Conservation (phyloP, 2,888 invertebrate genomes). For the Chelonus formosanus region DNA sequence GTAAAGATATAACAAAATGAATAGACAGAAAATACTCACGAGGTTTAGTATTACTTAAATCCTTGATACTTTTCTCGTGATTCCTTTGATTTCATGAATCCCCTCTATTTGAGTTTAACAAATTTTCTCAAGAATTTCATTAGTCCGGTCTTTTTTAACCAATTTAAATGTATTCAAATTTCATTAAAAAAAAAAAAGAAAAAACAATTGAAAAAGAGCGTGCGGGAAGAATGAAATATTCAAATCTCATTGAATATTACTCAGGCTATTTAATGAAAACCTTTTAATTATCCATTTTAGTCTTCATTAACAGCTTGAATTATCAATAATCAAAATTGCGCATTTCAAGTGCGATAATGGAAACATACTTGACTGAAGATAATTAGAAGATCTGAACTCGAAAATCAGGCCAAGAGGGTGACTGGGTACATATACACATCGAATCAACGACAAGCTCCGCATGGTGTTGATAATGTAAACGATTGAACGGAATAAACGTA, state of each 20-base stretch:
- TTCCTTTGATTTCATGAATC: slow-evolving; percentile 22
- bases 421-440: background rate
- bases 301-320: slow-evolving; percentile 9
- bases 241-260: background rate
- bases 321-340: slow-evolving; percentile 18
- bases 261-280: background rate
- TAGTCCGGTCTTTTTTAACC: background rate
- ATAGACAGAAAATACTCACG: background rate
- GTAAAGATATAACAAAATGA: background rate
- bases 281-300: background rate
- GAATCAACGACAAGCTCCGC: slow-evolving; percentile 12
- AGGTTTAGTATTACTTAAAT: slow-evolving; percentile 18
- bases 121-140: slow-evolving; percentile 13
- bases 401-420: background rate
- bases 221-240: background rate
- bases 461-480: slow-evolving; percentile 41
- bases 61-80: slow-evolving; percentile 12
- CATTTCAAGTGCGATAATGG: slow-evolving; percentile 28
- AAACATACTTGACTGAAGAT: slow-evolving; percentile 25
- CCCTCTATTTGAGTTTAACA: background rate
- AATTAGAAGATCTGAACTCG: slow-evolving; percentile 21
- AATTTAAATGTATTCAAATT: slow-evolving; percentile 17
- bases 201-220: background rate
- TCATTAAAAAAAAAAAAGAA: too few relatives aligned
- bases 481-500: slow-evolving; percentile 37